Percentiles rank a stretch among this genome's conserved stretches.
phyloP scores from a whole-genome alignment of 2,888 invertebrate species.

The Seira sanloemensis region DNA sequence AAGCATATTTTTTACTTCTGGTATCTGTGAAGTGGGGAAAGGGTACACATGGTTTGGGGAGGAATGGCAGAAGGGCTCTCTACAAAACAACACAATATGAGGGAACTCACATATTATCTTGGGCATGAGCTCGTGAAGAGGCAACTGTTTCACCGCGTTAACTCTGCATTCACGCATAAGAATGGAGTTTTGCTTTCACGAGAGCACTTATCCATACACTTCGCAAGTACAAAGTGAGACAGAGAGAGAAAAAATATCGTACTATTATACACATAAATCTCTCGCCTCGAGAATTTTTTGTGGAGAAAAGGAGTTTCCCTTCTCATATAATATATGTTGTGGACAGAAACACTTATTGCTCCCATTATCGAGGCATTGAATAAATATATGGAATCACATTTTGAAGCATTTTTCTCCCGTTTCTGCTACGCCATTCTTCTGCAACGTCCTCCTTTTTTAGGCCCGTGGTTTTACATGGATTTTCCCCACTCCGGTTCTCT shows the following conservation, averaged over 20 bases:
- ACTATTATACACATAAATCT: conserved; percentile 3
- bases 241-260: background rate
- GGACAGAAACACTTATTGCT: conserved; percentile 47
- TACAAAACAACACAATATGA: conserved; percentile 31
- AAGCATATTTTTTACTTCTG: background rate
- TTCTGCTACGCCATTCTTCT: too few species aligned
- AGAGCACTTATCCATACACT: background rate
- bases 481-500: background rate
- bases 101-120: background rate
- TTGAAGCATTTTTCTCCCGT: background rate
- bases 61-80: conserved; percentile 33
- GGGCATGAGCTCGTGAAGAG: background rate
- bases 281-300: background rate
- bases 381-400: conserved; percentile 12
- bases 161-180: background rate
- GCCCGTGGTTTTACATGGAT: conserved; percentile 13
- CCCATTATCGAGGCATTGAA: conserved; percentile 27
- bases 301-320: background rate
- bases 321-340: background rate
- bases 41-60: background rate
- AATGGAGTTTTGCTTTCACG: background rate
- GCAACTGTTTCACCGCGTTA: conserved; percentile 1
- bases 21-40: background rate
- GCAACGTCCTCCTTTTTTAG: background rate
- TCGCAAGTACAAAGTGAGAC: background rate